These are phyloP conservation scores for Geotrupes spiniger DNA, from an alignment of 2,888 invertebrate genomes.

Conservation along the genomic window DNA sequence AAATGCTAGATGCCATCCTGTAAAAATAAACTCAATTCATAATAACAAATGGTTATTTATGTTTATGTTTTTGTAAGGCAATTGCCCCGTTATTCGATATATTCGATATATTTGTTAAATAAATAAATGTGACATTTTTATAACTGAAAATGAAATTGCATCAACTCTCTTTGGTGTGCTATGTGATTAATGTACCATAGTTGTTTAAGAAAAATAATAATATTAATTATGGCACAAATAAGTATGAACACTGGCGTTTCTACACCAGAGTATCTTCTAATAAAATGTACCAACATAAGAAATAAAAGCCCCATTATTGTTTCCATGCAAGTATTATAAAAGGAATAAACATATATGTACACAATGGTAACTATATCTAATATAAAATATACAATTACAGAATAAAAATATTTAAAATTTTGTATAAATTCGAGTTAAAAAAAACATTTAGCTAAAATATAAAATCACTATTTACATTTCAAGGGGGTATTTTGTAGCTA, in stretches of 20 bases:
- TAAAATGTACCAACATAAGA: conserved; percentile 1
- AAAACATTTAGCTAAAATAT: conserved; percentile 19
- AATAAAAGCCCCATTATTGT: neutral
- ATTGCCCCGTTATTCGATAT: too few relatives aligned
- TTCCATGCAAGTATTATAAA: conserved; percentile 1
- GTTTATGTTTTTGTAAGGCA: too few relatives aligned
- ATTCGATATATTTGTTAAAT: too few relatives aligned
- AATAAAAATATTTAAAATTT: conserved; percentile 7
- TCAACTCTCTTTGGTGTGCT: too few relatives aligned
- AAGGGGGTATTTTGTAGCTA: conserved; percentile 27
- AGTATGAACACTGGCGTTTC: neutral
- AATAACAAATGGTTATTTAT: too few relatives aligned
- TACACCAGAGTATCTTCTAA: neutral
- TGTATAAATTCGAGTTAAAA: conserved; percentile 10
- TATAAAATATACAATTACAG: conserved; percentile 21
- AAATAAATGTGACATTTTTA: too few relatives aligned
- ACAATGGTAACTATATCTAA: conserved; percentile 33
- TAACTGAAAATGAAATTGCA: too few relatives aligned
- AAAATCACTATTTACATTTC: conserved; percentile 25
- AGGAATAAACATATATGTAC: conserved; percentile 13
- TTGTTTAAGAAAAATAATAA: neutral
- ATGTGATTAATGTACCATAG: too few relatives aligned
- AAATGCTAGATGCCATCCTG: too few relatives aligned
- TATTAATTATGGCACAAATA: conserved; percentile 3
- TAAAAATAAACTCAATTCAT: too few relatives aligned